Conservation (phyloP, 1,140 invertebrate species). For the Caenorhabditis briggsae region DNA sequence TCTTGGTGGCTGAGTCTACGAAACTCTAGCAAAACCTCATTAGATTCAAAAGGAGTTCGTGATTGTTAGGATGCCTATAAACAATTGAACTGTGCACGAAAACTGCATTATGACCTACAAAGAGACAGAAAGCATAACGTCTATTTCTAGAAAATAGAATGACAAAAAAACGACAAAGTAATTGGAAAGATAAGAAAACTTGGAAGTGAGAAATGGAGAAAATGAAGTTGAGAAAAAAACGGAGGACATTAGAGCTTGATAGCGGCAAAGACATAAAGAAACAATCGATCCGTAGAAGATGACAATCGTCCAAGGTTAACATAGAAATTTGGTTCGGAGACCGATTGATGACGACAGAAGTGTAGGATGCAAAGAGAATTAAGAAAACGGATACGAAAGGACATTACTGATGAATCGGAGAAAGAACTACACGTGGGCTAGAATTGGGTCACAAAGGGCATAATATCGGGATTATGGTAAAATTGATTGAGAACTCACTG, state of each 20-base stretch:
- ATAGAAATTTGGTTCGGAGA: conserved; percentile 3
- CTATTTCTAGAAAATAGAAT: neutral
- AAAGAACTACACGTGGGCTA: conserved; percentile 31
- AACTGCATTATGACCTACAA: neutral
- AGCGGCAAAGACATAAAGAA: neutral
- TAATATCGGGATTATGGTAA: neutral
- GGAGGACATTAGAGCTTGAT: conserved; percentile 2
- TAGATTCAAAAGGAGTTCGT: neutral
- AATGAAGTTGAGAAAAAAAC: neutral
- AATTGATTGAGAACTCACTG: neutral
- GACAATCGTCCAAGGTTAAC: conserved; percentile 35
- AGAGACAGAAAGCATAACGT: neutral
- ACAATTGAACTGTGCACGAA: conserved; percentile 3
- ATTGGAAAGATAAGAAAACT: neutral
- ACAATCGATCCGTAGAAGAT: conserved; percentile 7
- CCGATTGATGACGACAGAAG: conserved; percentile 18
- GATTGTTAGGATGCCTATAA: neutral
- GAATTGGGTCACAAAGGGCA: neutral
- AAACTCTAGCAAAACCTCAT: too few species aligned
- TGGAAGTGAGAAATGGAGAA: neutral
- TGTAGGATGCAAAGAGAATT: too few species aligned
- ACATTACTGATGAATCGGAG: neutral
- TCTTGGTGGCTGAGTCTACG: too few species aligned
- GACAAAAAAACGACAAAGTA: neutral
- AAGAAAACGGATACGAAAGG: conserved; percentile 20